Conservation (phyloP, 2,113 vertebrate species). For the Leucoraja erinaceus region DNA sequence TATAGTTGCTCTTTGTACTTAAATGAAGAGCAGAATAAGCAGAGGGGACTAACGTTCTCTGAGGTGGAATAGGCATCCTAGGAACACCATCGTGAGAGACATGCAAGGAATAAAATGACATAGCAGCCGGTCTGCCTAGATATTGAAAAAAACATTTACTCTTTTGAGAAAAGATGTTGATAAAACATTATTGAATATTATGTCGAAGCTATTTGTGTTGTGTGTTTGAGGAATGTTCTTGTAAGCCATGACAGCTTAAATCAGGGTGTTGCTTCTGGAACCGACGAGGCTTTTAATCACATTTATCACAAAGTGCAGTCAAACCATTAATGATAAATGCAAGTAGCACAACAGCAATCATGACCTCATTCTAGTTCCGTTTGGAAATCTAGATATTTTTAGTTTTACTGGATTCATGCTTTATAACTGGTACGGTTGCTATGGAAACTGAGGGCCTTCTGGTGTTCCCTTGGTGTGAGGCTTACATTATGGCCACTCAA, state of each 20-base stretch:
- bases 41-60: not conserved
- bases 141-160: not conserved
- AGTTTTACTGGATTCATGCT: slow-evolving; percentile 51
- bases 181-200: not conserved
- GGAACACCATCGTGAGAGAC: not conserved
- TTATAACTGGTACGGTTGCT: slow-evolving; percentile 53
- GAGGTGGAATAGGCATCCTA: not conserved
- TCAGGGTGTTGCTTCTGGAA: slow-evolving; percentile 54
- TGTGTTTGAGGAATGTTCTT: slow-evolving; percentile 33
- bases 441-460: slow-evolving; percentile 45
- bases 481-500: slow-evolving; percentile 47
- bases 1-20: not conserved
- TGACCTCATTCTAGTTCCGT: slow-evolving; percentile 71
- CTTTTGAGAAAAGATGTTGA: not conserved
- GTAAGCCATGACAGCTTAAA: slow-evolving; percentile 32
- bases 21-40: slow-evolving; percentile 17
- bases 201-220: slow-evolving; percentile 29
- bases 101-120: not conserved
- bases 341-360: slow-evolving; percentile 57
- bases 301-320: slow-evolving; percentile 60
- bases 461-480: slow-evolving; percentile 43
- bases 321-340: slow-evolving; percentile 71
- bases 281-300: slow-evolving; percentile 66
- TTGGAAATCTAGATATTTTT: slow-evolving; percentile 58
- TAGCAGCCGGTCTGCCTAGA: not conserved